These are phyloP conservation scores for Hydrozoanthus tunicans DNA, from an alignment of 64 coral and sea anemone species.

Conservation along the genomic window DNA sequence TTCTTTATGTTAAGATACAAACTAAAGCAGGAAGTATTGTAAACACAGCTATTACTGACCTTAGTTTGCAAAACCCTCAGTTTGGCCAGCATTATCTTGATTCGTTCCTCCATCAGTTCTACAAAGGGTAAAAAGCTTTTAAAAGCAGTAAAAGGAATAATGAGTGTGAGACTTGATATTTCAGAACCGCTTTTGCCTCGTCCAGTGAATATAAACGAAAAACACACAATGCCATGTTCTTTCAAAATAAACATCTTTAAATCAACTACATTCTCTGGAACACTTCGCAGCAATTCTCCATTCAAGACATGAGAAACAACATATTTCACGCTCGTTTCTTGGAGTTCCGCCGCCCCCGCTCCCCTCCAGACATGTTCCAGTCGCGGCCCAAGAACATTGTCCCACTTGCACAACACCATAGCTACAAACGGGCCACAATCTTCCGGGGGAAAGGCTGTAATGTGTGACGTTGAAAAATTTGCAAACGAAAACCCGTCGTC, in stretches of 20 bases:
- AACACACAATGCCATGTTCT: conserved; percentile 56
- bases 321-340: conserved; percentile 64
- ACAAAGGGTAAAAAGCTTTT: conserved; percentile 57
- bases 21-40: no score
- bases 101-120: conserved; percentile 63
- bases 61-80: conserved; percentile 87
- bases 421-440: conserved; percentile 54
- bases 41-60: conserved; percentile 44
- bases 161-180: conserved; percentile 49
- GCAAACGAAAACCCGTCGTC: conserved; percentile 52
- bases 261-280: conserved; percentile 52
- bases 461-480: conserved; percentile 39
- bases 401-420: conserved; percentile 62
- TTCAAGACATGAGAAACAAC: conserved; percentile 65
- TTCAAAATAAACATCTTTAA: conserved; percentile 73
- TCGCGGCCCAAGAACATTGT: conserved; percentile 58
- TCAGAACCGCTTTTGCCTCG: conserved; percentile 39
- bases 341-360: conserved; percentile 14
- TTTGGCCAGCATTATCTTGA: conserved; percentile 66
- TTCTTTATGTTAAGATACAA: no score
- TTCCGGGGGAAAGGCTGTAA: conserved; percentile 35
- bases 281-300: conserved; percentile 59
- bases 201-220: conserved; percentile 67
- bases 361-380: conserved; percentile 58
- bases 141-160: conserved; percentile 61